A percentile compares a stretch with the other conserved stretches of the same genome.
Evolutionary conservation across 2,113 vertebrate genomes (phyloP).

Genomic region (Cryptomyrus ogoouensis): DNA sequence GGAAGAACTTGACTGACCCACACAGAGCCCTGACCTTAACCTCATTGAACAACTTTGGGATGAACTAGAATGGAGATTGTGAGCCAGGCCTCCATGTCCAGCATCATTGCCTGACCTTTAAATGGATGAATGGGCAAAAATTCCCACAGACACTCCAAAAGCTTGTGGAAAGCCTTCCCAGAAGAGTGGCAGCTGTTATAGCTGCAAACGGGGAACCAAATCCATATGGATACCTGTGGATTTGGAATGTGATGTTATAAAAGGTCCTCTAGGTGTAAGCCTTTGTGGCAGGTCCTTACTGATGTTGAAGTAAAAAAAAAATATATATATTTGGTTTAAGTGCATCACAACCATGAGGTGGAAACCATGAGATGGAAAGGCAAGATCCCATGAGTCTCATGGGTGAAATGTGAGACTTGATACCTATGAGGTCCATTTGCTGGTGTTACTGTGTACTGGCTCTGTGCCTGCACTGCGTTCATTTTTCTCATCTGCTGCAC

Average conservation of each 20-base stretch:
- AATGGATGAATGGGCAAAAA: not conserved
- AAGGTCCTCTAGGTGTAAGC: not conserved
- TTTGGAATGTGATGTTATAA: not conserved
- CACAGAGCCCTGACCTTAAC: not conserved
- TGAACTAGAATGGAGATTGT: not conserved
- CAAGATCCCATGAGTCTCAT: not conserved
- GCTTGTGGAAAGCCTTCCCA: not conserved
- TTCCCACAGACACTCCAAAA: not conserved
- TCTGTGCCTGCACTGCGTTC: not conserved
- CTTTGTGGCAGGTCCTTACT: no score
- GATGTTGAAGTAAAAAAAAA: not conserved
- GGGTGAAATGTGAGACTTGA: not conserved
- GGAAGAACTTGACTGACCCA: no score
- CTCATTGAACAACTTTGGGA: not conserved
- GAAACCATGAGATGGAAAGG: not conserved
- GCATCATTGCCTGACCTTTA: not conserved
- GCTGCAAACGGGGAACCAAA: not conserved
- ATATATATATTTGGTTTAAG: not conserved
- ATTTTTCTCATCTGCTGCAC: not conserved
- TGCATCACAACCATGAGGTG: not conserved
- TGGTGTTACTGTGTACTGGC: not conserved
- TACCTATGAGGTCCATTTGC: not conserved
- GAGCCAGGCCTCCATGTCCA: not conserved
- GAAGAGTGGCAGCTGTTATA: not conserved
- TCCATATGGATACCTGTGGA: not conserved